Evolutionary conservation across 2,888 invertebrate genomes (phyloP).

Genomic region (Melanargia galathea): DNA sequence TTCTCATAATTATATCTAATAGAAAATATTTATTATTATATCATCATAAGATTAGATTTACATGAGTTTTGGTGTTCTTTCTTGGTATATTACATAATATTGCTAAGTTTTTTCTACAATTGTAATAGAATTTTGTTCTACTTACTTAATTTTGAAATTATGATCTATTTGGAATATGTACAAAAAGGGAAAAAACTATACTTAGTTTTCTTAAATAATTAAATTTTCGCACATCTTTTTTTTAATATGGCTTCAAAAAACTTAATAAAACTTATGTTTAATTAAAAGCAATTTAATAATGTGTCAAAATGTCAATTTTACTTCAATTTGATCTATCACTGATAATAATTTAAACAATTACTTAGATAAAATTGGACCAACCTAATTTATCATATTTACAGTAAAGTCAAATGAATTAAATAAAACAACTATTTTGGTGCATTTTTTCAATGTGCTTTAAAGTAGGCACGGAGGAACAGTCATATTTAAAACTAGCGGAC

Average conservation of each 20-base stretch:
- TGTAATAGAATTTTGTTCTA: background rate
- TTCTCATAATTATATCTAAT: conserved; percentile 42
- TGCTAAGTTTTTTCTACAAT: conserved; percentile 27
- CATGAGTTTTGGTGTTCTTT: conserved; percentile 51
- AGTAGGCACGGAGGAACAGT: conserved; percentile 79
- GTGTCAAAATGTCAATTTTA: no score
- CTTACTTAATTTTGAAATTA: background rate
- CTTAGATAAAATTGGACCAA: no score
- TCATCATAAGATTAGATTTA: conserved; percentile 71
- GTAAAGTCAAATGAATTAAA: conserved; percentile 34
- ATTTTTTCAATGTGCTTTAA: conserved; percentile 44
- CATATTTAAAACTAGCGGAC: conserved; percentile 55
- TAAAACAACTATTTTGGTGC: conserved; percentile 68
- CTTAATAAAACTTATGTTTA: no score
- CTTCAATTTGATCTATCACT: no score
- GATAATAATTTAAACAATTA: no score
- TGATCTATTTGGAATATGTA: conserved; percentile 34
- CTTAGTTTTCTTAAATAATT: background rate
- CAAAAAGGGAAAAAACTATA: conserved; percentile 25
- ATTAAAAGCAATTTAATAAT: no score
- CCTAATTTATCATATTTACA: conserved; percentile 14
- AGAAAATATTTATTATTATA: conserved; percentile 44
- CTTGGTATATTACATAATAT: conserved; percentile 41
- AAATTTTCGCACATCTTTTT: conserved; percentile 56
- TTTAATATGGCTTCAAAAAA: no score